Evolutionary conservation across 92 coral and sea anemone species (phyloP).

Genomic region (Parazoanthus swiftii): DNA sequence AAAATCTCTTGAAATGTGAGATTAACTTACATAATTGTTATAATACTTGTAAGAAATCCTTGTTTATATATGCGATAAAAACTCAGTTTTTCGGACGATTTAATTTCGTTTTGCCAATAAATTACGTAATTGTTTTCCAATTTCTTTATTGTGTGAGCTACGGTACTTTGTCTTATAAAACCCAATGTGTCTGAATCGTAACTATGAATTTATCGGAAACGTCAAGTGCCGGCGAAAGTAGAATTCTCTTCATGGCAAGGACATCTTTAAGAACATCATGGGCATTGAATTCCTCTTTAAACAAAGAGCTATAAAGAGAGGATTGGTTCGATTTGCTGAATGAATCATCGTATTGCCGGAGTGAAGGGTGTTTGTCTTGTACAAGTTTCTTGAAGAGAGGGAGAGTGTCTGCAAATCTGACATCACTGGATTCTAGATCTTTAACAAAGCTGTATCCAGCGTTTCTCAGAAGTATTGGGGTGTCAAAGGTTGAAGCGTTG

Average conservation of each 20-base stretch:
- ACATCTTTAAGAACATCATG: neutral
- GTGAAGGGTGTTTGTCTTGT: constrained; percentile 42
- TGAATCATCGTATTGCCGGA: constrained; percentile 21
- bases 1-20: too few species aligned
- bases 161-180: too few species aligned
- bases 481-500: constrained; percentile 49
- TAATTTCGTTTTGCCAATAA: too few species aligned
- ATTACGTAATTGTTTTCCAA: too few species aligned
- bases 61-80: too few species aligned
- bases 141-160: too few species aligned
- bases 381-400: constrained; percentile 36
- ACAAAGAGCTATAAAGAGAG: neutral
- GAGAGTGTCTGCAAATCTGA: constrained; percentile 48
- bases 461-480: constrained; percentile 52
- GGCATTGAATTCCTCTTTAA: neutral
- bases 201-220: neutral
- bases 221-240: neutral
- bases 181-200: too few species aligned
- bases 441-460: constrained; percentile 36
- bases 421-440: constrained; percentile 22
- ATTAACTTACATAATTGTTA: too few species aligned
- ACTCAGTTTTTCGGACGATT: too few species aligned
- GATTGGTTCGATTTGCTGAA: neutral
- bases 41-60: too few species aligned
- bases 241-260: neutral